Evolutionary conservation across 2,797 vertebrate genomes (phyloP).

Genomic region (Sebastes variabilis): DNA sequence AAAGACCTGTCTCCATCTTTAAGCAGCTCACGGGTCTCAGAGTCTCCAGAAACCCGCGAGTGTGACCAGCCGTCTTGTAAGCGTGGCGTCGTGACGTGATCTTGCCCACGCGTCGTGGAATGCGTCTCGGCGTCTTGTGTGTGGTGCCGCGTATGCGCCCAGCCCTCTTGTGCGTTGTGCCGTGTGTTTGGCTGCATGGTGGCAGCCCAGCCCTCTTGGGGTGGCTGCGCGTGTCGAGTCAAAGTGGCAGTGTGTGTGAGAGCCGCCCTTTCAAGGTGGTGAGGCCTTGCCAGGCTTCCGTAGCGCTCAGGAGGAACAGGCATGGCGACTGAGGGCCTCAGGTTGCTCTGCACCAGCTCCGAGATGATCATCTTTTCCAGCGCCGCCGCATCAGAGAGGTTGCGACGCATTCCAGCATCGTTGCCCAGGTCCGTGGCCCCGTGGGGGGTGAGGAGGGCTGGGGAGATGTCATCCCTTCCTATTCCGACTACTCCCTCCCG

Average conservation of each 20-base stretch:
- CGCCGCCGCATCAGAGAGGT: slow-evolving; percentile 89
- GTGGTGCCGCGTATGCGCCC: slow-evolving; percentile 67
- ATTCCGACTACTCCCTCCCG: slow-evolving; percentile 79
- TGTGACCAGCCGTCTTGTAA: slow-evolving; percentile 78
- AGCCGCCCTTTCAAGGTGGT: slow-evolving; percentile 64
- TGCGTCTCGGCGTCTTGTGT: slow-evolving; percentile 64
- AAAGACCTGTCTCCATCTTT: slow-evolving; percentile 77
- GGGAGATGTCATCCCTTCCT: slow-evolving; percentile 81
- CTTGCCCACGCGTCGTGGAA: slow-evolving; percentile 58
- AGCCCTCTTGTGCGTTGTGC: slow-evolving; percentile 67
- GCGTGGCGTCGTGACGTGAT: slow-evolving; percentile 66
- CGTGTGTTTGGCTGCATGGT: slow-evolving; percentile 68
- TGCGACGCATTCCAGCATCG: slow-evolving; percentile 77
- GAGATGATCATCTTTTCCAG: slow-evolving; percentile 97
- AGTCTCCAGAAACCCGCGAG: slow-evolving; percentile 45
- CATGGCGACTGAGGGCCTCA: slow-evolving; percentile 76
- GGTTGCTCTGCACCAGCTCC: slow-evolving; percentile 94
- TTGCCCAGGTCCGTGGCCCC: slow-evolving; percentile 65
- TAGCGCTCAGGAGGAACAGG: slow-evolving; percentile 80
- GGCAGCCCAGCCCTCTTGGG: slow-evolving; percentile 76
- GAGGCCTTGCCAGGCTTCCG: slow-evolving; percentile 77
- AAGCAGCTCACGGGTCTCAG: slow-evolving; percentile 64
- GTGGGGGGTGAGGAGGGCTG: slow-evolving; percentile 81
- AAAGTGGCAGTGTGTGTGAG: slow-evolving; percentile 73
- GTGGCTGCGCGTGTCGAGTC: slow-evolving; percentile 66